phyloP scores from a whole-genome alignment of 1,140 invertebrate genomes.

The Daktulosphaira vitifoliae region DNA sequence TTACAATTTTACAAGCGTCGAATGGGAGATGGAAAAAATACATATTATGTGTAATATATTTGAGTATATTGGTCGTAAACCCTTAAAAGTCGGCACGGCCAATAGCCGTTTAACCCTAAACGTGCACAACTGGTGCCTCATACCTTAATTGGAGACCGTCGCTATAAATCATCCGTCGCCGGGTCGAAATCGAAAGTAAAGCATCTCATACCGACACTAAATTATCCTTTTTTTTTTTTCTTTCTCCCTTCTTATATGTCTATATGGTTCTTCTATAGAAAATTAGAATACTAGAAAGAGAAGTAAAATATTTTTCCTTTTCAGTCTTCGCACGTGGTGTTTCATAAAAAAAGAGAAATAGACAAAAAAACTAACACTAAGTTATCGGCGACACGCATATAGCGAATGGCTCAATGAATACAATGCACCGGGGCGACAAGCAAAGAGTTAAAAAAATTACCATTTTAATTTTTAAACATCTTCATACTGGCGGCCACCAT shows the following conservation, averaged over 20 bases:
- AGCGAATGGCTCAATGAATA: slow-evolving; percentile 18
- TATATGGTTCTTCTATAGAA: too few relatives aligned
- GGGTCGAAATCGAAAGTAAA: slow-evolving; percentile 12
- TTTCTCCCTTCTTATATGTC: too few relatives aligned
- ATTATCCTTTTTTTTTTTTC: too few relatives aligned
- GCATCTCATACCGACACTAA: too few relatives aligned
- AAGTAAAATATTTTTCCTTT: too few relatives aligned
- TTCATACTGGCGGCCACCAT: slow-evolving; percentile 9
- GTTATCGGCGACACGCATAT: not conserved
- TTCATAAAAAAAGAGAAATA: not conserved
- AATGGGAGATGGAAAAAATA: not conserved
- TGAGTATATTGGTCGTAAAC: slow-evolving; percentile 1
- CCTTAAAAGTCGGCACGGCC: not conserved
- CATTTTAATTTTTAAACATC: slow-evolving; percentile 25
- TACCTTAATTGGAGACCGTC: slow-evolving; percentile 10
- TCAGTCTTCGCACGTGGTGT: not conserved
- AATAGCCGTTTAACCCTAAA: slow-evolving; percentile 5
- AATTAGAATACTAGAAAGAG: too few relatives aligned
- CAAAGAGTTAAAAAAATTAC: slow-evolving; percentile 9
- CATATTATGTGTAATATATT: not conserved
- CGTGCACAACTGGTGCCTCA: not conserved
- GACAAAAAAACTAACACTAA: not conserved
- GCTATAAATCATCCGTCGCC: slow-evolving; percentile 20
- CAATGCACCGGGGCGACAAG: not conserved
- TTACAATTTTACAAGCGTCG: slow-evolving; percentile 13